A percentile compares a stretch with the other conserved stretches of the same genome.
These are phyloP conservation scores for Drosophila gaucha DNA, from an alignment of 2,888 invertebrate species.

Conservation along the genomic window DNA sequence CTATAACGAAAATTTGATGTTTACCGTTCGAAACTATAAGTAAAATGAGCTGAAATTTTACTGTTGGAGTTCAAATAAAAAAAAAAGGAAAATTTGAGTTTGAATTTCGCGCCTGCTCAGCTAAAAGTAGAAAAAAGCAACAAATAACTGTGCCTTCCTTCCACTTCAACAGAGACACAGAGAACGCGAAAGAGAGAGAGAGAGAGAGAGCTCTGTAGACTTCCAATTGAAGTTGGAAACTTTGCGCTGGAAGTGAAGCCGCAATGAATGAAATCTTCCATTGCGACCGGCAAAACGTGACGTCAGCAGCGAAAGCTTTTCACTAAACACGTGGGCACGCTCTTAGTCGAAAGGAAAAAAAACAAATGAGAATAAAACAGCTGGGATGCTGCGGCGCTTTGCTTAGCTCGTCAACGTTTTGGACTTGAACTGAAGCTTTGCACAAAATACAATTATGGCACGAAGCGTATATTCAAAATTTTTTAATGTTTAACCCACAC, in stretches of 20 bases:
- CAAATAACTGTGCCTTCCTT: conserved; percentile 5
- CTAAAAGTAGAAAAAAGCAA: background rate
- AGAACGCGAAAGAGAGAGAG: background rate
- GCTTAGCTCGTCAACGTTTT: conserved; percentile 37
- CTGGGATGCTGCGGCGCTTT: conserved; percentile 30
- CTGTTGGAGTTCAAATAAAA: background rate
- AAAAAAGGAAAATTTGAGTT: background rate
- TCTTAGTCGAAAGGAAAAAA: background rate
- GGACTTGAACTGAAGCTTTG: conserved; percentile 5
- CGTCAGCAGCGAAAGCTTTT: conserved; percentile 35
- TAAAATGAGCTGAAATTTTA: background rate
- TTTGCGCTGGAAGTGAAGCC: conserved; percentile 25
- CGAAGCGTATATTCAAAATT: conserved; percentile 46
- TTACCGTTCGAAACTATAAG: background rate
- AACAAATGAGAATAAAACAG: background rate
- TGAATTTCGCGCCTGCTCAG: conserved; percentile 27
- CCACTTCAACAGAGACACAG: background rate
- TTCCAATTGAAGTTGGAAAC: conserved; percentile 52
- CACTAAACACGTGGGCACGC: conserved; percentile 19
- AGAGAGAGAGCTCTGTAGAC: background rate
- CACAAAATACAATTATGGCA: conserved; percentile 38
- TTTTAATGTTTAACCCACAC: conserved; percentile 44
- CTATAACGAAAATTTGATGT: background rate
- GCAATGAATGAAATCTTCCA: conserved; percentile 61
- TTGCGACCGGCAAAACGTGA: conserved; percentile 25